Evolutionary conservation across 1,140 invertebrate species (phyloP).

Genomic region (Aphidius gifuensis): DNA sequence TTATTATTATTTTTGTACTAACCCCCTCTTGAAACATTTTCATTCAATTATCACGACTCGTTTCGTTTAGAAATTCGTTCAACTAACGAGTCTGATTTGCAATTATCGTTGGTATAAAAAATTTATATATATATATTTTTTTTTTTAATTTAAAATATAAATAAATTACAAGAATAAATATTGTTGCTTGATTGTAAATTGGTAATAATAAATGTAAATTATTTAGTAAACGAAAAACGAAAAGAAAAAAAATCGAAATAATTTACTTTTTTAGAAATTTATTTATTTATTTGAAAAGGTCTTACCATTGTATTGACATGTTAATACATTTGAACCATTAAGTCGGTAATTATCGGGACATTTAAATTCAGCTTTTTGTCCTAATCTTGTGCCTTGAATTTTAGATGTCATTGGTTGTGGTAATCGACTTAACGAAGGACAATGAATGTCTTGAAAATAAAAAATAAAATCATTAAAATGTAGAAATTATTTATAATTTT

Average conservation of each 20-base stretch:
- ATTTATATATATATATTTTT: background rate
- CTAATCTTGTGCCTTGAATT: conserved; percentile 67
- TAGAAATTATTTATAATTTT: background rate
- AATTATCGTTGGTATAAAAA: conserved; percentile 11
- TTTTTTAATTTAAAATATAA: background rate
- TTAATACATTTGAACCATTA: conserved; percentile 66
- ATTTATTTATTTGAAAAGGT: conserved; percentile 2
- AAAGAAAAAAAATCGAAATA: background rate
- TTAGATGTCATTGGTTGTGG: conserved; percentile 57
- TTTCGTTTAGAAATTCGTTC: conserved; percentile 13
- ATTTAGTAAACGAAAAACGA: background rate
- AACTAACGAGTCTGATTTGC: conserved; percentile 20
- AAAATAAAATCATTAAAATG: conserved; percentile 6
- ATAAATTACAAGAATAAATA: background rate
- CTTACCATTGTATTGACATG: conserved; percentile 73
- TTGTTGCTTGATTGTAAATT: background rate
- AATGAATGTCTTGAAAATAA: conserved; percentile 61
- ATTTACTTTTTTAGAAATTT: background rate
- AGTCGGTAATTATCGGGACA: conserved; percentile 72
- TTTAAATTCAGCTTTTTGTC: conserved; percentile 64
- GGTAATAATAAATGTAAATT: background rate
- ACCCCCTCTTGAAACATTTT: background rate
- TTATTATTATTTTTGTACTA: background rate
- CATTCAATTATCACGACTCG: conserved; percentile 21
- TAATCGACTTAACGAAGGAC: conserved; percentile 51